These are phyloP conservation scores for Zosterops hypoxanthus DNA, from an alignment of 2,113 vertebrate genomes.

Conservation along the genomic window DNA sequence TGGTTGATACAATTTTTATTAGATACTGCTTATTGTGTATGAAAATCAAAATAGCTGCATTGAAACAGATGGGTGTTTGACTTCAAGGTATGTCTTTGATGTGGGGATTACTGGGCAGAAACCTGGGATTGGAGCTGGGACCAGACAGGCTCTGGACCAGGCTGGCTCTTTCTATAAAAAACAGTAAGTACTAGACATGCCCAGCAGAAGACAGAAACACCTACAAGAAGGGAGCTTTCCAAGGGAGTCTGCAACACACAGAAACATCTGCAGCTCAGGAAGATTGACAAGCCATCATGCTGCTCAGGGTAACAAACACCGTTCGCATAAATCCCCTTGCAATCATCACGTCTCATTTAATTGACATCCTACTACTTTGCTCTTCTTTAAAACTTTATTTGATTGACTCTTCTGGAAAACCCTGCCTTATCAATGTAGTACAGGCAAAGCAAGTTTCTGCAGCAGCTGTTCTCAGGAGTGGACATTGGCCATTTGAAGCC, in stretches of 20 bases:
- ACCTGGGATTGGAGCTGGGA: neutral
- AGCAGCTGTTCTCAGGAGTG: conserved; percentile 13
- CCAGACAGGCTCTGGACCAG: neutral
- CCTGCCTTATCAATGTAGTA: neutral
- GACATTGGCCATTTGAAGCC: neutral
- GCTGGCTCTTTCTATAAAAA: neutral
- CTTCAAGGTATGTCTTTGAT: neutral
- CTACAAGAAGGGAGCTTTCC: neutral
- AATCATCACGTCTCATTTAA: neutral
- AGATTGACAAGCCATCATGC: neutral
- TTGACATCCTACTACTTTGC: neutral
- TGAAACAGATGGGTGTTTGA: neutral
- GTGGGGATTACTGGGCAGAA: neutral
- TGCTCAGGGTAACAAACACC: neutral
- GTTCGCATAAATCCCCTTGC: neutral
- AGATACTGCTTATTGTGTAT: neutral
- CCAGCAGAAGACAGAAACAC: neutral
- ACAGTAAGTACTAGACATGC: neutral
- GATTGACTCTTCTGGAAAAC: neutral
- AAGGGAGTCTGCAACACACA: neutral
- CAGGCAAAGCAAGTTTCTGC: neutral
- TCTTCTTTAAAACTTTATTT: neutral
- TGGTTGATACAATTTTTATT: neutral
- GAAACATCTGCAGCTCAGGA: neutral
- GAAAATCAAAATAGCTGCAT: neutral